phyloP scores from a whole-genome alignment of 2,113 vertebrate species.

The Myrmophylax atrothorax region DNA sequence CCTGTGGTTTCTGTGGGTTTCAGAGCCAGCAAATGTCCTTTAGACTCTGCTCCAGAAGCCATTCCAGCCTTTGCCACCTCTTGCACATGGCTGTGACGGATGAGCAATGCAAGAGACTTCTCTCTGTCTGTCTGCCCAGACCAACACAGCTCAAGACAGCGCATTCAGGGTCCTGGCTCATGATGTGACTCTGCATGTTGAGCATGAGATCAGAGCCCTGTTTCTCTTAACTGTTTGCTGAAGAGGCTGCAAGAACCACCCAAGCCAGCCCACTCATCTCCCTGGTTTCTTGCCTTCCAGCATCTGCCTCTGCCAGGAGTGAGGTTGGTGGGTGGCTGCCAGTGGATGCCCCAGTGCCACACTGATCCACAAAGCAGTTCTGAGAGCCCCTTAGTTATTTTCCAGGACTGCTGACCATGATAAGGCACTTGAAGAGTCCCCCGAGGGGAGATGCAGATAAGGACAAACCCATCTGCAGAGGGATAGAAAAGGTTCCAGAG shows the following conservation, averaged over 20 bases:
- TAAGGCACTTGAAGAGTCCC: background rate
- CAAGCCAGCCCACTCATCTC: background rate
- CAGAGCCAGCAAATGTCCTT: background rate
- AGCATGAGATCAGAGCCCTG: background rate
- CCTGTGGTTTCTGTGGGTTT: background rate
- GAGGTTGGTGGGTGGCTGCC: background rate
- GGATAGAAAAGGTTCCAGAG: background rate
- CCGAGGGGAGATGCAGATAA: background rate
- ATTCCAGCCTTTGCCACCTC: background rate
- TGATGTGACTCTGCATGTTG: background rate
- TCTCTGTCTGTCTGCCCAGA: background rate
- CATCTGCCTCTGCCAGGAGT: background rate
- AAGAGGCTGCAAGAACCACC: background rate
- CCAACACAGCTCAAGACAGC: background rate
- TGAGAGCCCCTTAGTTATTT: background rate
- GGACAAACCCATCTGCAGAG: background rate
- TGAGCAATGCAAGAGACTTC: fast-evolving
- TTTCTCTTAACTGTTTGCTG: background rate
- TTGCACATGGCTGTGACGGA: background rate
- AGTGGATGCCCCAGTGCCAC: background rate
- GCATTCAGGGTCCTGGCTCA: background rate
- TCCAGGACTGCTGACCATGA: background rate
- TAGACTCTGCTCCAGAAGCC: background rate
- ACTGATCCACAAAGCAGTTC: background rate
- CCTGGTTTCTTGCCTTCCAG: background rate